Base-by-base conservation (phyloP, 2,113 vertebrate species). In the Scartelaos histophorus region DNA sequence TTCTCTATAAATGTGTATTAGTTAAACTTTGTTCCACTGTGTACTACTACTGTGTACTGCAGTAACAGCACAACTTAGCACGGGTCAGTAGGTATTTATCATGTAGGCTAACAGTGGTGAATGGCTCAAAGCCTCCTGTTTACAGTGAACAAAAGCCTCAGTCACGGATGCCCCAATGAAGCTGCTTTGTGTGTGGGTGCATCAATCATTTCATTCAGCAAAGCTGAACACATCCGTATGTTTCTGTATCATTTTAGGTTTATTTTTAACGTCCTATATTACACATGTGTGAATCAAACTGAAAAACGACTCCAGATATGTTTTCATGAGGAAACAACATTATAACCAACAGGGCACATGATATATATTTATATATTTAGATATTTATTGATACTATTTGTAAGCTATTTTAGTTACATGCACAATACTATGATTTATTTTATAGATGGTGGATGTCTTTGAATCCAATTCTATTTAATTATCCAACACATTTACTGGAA, bases 61-160 rank as follows among this genome's bases (percentile, higher is more conserved):
- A n/a, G n/a, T n/a, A 73, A 80, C 73, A 65, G 69, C 76, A 71
- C 57, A 46, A 24, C 74, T 74, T 67, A 60, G 17, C 58, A 5
- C 74, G 76, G 70, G 43, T 47, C 49, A 57, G 70, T 47, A 67
- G 24, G 62, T 79, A 76, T 80, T 81, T 67, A 46, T 83, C 46
- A 68, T 5, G 21, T 34, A 2, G 58, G 62, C 76, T 21, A 24
- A 65, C 66, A 58, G 71, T 66, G 54, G 75, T 56, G 66, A 75
- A 73, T 82, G 69, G 70, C 76, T 72, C 60, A 73, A 53, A 54
- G 56, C 74, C 46, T 83, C 45, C 66, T 46, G 38, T 79, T 73
- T 75, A 34, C 69, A 43, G 16, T 25, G 82, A 82, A 92, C 90
- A 91, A 91, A 88, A 85, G 90, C 83, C 79, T 78, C 82, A 85